Evolutionary conservation across 37 sponge, comb jelly and placozoan species (phyloP), one percentile per base, ranked within the genome.

Genomic region (Aplysina aerophoba): DNA sequence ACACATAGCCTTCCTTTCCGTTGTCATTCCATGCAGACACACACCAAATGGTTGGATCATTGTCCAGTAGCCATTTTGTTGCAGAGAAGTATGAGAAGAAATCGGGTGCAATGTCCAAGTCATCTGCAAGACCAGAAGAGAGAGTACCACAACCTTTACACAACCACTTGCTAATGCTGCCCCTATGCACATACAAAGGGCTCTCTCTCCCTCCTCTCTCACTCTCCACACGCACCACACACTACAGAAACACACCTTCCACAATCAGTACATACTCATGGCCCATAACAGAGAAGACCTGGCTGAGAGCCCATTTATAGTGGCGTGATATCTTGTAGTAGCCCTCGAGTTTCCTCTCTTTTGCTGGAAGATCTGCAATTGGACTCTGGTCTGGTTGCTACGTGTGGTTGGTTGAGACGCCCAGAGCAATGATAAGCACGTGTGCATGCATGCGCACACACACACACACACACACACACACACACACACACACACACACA

Each of bases 1-100:
- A 56, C 35, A 84, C 83, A 22, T 68, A 80, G 8, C 73, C 91
- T 14, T 79, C 74, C 81, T 92, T 94, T 15, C 97, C 97, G 44
- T 97, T 97, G 79, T 97, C 97, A 84, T 97, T 97, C 96, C 96
- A 97, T 14, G 97, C 97, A 8, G 96, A 95, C 36, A 97, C 85
- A 83, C 97, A 97, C 96, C 93, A 93, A n/a, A 97, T 34, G 25
- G 86, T 85, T 20, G 81, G 85, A 88, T 97, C 97, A 27, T 39
- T 2, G 62, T 90, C 93, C 73, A 97, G 77, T 15, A 97, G 85
- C 8, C 19, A 72, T 1, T 71, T 62, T 41, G 86, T 84, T 1
- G 94, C 75, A 40, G 79, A 58, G 63, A 97, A 90, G 62, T 97
- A 97, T 0, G 79, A 78, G 94, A 88, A 97, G 85, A 97, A 97